Conservation (phyloP, 37 sponge, comb jelly and placozoan species). For the Haliclona indistincta region DNA sequence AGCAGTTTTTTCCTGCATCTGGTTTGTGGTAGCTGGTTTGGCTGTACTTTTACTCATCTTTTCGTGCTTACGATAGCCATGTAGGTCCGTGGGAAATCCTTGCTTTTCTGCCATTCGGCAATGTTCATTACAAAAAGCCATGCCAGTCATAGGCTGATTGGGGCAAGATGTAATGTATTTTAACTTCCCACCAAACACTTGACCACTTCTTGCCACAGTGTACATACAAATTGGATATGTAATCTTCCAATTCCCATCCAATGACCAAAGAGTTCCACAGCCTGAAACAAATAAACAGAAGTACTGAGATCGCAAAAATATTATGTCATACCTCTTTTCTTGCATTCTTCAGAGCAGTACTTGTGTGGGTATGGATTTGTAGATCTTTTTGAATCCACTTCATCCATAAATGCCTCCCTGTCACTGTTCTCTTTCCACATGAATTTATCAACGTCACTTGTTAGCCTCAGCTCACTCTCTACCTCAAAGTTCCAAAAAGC, state of each 20-base stretch:
- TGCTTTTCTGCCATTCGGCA: background rate
- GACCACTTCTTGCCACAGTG: background rate
- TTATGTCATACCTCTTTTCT: conserved; percentile 15
- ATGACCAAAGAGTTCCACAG: conserved; percentile 23
- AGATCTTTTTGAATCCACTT: conserved; percentile 11
- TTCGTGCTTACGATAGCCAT: conserved; percentile 14
- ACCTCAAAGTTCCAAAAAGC: conserved; percentile 31
- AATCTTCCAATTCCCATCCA: conserved; percentile 26
- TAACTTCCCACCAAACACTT: conserved; percentile 3
- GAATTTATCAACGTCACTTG: background rate
- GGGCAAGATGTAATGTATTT: conserved; percentile 16
- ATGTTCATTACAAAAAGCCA: conserved; percentile 18
- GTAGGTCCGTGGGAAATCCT: conserved; percentile 19
- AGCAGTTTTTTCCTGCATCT: conserved; percentile 1
- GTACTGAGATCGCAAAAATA: background rate
- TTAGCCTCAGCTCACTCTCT: conserved; percentile 12
- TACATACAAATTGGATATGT: conserved; percentile 29
- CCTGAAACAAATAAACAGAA: conserved; percentile 1
- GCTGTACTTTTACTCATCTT: background rate
- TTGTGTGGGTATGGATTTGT: conserved; percentile 3
- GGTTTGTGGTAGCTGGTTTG: background rate
- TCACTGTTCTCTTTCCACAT: background rate
- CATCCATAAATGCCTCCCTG: conserved; percentile 12
- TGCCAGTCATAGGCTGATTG: conserved; percentile 5
- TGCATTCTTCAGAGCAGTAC: conserved; percentile 25